A percentile compares a stretch with the other conserved stretches of the same genome.
Evolutionary conservation across 2,888 invertebrate species (phyloP).

Genomic region (Microctonus aethiopoides): DNA sequence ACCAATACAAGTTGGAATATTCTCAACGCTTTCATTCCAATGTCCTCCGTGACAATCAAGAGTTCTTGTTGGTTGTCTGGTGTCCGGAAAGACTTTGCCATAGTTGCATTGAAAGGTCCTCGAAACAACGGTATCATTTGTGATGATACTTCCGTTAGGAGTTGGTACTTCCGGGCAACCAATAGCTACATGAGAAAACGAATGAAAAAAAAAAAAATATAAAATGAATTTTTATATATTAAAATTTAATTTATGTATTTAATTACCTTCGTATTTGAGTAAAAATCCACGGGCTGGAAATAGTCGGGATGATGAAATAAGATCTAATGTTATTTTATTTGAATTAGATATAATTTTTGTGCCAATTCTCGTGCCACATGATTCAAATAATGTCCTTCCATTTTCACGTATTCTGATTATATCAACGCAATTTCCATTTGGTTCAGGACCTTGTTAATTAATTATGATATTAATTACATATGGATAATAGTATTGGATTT

Average conservation of each 20-base stretch:
- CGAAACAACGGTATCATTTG: constrained; percentile 74
- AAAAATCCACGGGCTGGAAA: constrained; percentile 62
- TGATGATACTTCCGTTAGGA: constrained; percentile 77
- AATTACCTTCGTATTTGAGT: constrained; percentile 61
- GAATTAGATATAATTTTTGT: constrained; percentile 58
- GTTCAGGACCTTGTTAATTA: constrained; percentile 50
- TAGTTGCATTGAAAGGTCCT: constrained; percentile 76
- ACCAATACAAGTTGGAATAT: constrained; percentile 75
- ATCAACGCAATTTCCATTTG: constrained; percentile 62
- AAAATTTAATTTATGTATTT: not conserved
- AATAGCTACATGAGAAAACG: constrained; percentile 66
- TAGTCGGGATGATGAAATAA: constrained; percentile 55
- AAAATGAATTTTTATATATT: constrained; percentile 8
- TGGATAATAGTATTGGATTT: constrained; percentile 5
- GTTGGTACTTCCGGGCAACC: constrained; percentile 75
- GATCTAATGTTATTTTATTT: constrained; percentile 59
- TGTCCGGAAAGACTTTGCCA: constrained; percentile 77
- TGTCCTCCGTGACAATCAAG: constrained; percentile 75
- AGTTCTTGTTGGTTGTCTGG: constrained; percentile 72
- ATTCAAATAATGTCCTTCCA: constrained; percentile 59
- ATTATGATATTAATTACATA: not conserved
- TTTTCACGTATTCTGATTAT: constrained; percentile 59
- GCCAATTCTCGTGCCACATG: constrained; percentile 60
- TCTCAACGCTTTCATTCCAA: constrained; percentile 72
- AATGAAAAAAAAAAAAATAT: not conserved